phyloP scores from a whole-genome alignment of 2,113 vertebrate genomes.

The Ctenodactylus gundi region DNA sequence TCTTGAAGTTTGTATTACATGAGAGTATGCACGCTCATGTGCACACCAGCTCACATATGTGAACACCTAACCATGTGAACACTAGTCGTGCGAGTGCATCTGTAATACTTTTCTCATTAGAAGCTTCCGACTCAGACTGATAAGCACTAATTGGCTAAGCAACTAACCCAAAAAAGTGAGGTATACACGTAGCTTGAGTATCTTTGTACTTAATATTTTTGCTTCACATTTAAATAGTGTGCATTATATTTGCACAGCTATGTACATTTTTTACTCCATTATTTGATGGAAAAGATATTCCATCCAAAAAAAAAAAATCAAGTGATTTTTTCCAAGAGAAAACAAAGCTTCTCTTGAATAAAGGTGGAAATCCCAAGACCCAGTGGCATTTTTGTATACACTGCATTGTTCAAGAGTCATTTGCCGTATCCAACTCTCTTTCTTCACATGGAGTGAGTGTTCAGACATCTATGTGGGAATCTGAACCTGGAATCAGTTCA shows the following conservation, averaged over 20 bases:
- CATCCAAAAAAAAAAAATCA: background rate
- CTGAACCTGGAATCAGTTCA: background rate
- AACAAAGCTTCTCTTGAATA: background rate
- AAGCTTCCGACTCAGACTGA: background rate
- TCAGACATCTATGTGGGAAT: background rate
- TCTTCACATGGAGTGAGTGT: background rate
- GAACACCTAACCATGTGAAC: fast-evolving
- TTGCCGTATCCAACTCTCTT: background rate
- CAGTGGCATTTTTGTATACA: background rate
- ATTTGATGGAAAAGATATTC: background rate
- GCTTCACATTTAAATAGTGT: background rate
- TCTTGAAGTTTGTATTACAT: background rate
- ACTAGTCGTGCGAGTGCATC: too few species aligned
- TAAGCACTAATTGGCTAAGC: background rate
- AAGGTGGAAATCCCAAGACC: background rate
- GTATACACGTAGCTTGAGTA: background rate
- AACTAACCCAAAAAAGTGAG: background rate
- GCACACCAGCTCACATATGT: too few species aligned
- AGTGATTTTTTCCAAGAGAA: background rate
- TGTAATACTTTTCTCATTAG: too few species aligned
- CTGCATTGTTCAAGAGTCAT: background rate
- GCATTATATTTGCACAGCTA: background rate
- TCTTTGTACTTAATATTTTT: background rate
- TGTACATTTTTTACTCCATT: background rate
- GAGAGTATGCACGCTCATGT: background rate